Base-by-base conservation (phyloP, 2,113 vertebrate species). In the Arenaria interpres region DNA sequence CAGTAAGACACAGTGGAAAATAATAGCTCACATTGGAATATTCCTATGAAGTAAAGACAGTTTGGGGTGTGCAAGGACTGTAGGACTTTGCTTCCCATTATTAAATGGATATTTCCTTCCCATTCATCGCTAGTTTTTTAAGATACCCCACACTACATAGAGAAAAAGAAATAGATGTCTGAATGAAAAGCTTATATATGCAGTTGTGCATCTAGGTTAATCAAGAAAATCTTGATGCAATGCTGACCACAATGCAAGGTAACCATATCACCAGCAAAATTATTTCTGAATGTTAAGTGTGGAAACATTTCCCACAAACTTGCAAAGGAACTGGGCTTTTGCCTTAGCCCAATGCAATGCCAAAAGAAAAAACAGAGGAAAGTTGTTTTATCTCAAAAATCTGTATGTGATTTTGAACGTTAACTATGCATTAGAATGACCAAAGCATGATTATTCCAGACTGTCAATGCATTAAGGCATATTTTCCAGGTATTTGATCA, bases 401-500 rank as follows among this genome's bases (percentile, higher is more conserved):
- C 96, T 97, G 95, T 93, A 93, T 96, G 76, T 87, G 82, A 96
- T 97, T 97, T 96, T 97, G 87, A 91, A 95, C 30, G 1, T 82
- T 90, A 95, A 72, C 84, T 85, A 51, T 77, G 41, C 59, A 87
- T 97, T 86, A 94, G 72, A 96, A 93, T 95, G 87, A 90, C 85
- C 57, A 85, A 95, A 83, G 56, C 48, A 95, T 80, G 81, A 81
- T 93, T 95, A 72, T 80, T 94, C 89, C 93, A 96, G 90, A 91
- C 83, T 97, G 92, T 89, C 93, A 90, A 69, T 85, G 85, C 79
- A 93, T 93, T 95, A 89, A 93, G 60, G 56, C 85, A n/a, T 90
- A 77, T 93, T 97, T 97, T 90, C 88, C 95, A 96, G 72, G 73
- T 93, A 97, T 94, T 96, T 95, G 93, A 97, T 97, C 97, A 97